Evolutionary conservation across 2,888 invertebrate species (phyloP), one percentile per base, ranked within the genome.

Genomic region (Caenorhabditis sp.): DNA sequence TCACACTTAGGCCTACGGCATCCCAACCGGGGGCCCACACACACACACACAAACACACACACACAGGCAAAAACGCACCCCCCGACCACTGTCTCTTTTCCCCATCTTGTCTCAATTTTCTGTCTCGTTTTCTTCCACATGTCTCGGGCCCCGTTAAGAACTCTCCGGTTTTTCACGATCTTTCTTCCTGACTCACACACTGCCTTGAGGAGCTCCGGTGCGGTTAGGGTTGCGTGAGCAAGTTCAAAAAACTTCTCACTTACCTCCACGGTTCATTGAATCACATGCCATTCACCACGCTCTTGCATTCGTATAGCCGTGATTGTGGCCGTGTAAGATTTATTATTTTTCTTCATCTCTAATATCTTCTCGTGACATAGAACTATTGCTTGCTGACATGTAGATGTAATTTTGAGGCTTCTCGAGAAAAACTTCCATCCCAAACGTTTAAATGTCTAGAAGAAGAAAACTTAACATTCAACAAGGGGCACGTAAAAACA

Each of bases 61-160:
- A 72, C 56, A 73, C 66, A 80, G 49, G 58, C 68, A 80, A 61
- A 72, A 80, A 70, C 54, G 54, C 68, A 38, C 68, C 51, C 66
- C n/a, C n/a, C n/a, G n/a, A n/a, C 64, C 63, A 72, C 64, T 80
- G 69, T 80, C 80, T 80, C 80, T 74, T 74, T 68, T 74, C 44
- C 24, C 22, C 22, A 10, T 54, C 54, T 14, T 54, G 12, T 54
- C 26, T 54, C 54, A 19, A 3, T 31, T 38, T 41, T 41, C 38
- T 41, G 41, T 61, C 61, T 61, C 51, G 19, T 19, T 58, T 19
- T 35, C 66, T 70, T 26, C 44, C 41, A 19, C 54, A 44, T 56
- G 54, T 22, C 79, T 56, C 35, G 47, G 68, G 63, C 64, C 70
- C 70, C 63, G 59, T 49, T 51, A 41, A 63, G 44, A 64, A 70